These are phyloP conservation scores for Buphagus erythrorhynchus DNA, from an alignment of 2,797 vertebrate species.

Conservation along the genomic window DNA sequence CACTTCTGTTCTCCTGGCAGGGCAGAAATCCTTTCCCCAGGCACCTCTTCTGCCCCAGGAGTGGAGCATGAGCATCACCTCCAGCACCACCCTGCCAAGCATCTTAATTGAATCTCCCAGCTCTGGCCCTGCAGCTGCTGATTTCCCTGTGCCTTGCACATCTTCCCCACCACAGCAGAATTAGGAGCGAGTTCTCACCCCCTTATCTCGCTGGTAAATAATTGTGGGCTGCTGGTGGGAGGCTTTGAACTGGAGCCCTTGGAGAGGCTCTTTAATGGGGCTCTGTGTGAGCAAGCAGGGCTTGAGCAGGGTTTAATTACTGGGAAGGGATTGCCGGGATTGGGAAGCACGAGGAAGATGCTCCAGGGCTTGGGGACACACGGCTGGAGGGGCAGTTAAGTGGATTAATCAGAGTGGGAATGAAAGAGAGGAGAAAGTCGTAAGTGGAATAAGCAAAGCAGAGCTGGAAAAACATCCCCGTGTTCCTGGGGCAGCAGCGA, in stretches of 20 bases:
- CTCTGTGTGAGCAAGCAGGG: not conserved
- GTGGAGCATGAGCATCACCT: not conserved
- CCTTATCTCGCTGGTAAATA: conserved; percentile 48
- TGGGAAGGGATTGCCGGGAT: not conserved
- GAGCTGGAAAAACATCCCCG: rapidly evolving
- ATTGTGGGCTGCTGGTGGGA: not conserved
- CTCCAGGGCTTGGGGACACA: not conserved
- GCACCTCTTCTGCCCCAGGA: not conserved
- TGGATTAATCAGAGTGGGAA: not conserved
- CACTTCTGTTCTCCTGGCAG: not conserved
- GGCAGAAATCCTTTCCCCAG: not conserved
- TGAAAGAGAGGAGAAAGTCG: not conserved
- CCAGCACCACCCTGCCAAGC: conserved; percentile 26
- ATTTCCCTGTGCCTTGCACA: not conserved
- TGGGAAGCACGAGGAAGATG: not conserved
- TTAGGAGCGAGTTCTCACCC: not conserved
- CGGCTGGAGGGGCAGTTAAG: not conserved
- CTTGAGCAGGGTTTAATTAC: conserved; percentile 44
- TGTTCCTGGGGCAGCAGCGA: not conserved
- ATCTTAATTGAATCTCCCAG: conserved; percentile 49
- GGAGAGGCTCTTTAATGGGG: not conserved
- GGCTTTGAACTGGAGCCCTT: not conserved
- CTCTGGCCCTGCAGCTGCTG: not conserved
- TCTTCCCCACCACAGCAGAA: conserved; percentile 4
- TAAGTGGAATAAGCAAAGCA: not conserved